Evolutionary conservation across 92 coral and sea anemone genomes (phyloP).

Genomic region (Heliopora coerulea): DNA sequence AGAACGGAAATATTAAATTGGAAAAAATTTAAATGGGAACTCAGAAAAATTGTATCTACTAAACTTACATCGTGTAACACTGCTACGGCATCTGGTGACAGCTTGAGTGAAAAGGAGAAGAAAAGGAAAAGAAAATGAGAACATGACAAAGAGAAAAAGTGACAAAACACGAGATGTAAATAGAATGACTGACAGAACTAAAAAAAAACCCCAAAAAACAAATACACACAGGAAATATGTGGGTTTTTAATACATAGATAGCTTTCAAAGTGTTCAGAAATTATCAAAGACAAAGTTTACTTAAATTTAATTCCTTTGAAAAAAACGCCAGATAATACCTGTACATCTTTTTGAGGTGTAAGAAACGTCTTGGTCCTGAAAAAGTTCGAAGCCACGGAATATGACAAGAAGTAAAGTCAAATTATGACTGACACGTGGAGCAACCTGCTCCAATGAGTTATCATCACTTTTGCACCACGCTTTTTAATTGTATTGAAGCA

Average conservation of each 20-base stretch:
- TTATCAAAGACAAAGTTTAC: too few relatives aligned
- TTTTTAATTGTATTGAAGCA: too few relatives aligned
- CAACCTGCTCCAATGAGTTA: too few relatives aligned
- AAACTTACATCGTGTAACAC: constrained; percentile 76
- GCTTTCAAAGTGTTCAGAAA: too few relatives aligned
- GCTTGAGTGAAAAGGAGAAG: constrained; percentile 46
- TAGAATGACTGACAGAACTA: too few relatives aligned
- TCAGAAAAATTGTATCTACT: neutral
- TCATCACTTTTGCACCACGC: too few relatives aligned
- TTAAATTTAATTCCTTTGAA: neutral
- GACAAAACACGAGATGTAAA: neutral
- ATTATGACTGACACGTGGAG: too few relatives aligned
- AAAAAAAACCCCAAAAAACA: too few relatives aligned
- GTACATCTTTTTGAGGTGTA: constrained; percentile 89
- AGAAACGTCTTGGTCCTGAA: constrained; percentile 81
- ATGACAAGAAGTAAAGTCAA: too few relatives aligned
- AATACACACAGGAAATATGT: too few relatives aligned
- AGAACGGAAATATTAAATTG: neutral
- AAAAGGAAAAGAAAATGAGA: neutral
- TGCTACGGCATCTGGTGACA: constrained; percentile 69
- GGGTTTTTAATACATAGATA: too few relatives aligned
- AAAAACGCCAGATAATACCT: constrained; percentile 55
- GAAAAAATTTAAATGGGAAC: too few relatives aligned
- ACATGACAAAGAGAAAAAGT: neutral
- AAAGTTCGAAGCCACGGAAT: constrained; percentile 1